These are phyloP conservation scores for Furnarius figulus DNA, from an alignment of 2,113 vertebrate species.

Conservation along the genomic window DNA sequence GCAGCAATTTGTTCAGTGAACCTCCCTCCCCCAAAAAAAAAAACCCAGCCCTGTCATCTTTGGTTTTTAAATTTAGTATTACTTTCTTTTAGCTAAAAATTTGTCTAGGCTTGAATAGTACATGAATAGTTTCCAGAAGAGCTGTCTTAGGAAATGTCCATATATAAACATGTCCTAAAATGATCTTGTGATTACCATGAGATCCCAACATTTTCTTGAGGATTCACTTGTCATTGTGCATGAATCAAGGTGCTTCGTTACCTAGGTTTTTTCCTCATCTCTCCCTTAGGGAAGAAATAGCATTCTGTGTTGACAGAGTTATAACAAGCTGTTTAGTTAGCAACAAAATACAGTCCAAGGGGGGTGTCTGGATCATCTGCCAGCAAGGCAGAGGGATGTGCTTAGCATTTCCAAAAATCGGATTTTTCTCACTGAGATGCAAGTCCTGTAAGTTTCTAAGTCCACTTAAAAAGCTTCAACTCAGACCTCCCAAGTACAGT, in stretches of 20 bases:
- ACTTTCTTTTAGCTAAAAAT: neutral
- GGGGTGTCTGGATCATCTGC: constrained; percentile 30
- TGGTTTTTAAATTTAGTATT: neutral
- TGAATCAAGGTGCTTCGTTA: neutral
- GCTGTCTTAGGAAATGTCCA: neutral
- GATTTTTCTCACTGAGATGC: neutral
- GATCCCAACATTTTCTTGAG: neutral
- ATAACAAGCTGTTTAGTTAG: neutral
- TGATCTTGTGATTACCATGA: neutral
- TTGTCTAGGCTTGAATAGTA: neutral
- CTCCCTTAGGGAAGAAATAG: neutral
- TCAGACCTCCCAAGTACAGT: neutral
- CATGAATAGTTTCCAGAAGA: neutral
- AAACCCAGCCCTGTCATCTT: neutral
- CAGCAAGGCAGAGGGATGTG: neutral
- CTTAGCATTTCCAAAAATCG: constrained; percentile 4
- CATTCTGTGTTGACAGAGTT: neutral
- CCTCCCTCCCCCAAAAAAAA: neutral
- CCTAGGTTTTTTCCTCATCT: neutral
- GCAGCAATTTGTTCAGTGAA: neutral
- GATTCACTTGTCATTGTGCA: neutral
- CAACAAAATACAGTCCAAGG: neutral
- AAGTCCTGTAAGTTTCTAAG: neutral
- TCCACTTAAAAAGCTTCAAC: neutral
- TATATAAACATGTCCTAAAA: neutral